Base-by-base conservation (phyloP, 2,888 invertebrate species). In the Serrognathus titanus region DNA sequence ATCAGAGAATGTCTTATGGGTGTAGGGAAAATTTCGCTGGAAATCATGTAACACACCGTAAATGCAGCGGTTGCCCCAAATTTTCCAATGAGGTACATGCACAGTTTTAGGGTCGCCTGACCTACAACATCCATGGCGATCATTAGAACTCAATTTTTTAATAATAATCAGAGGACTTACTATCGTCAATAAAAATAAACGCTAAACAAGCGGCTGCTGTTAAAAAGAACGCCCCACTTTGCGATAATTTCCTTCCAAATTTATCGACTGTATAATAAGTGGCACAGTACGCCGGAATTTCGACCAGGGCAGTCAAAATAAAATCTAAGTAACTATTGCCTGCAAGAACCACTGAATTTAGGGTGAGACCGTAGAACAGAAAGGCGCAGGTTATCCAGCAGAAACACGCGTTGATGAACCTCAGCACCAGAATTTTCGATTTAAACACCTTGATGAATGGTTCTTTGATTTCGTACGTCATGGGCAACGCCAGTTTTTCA, bases 341-440 rank as follows among this genome's bases (percentile, higher is more conserved):
- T 12, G 84, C 85, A 48, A 92, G 76, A 0, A 87, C 82, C 2
- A 90, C 89, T 0, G 91, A 86, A 75, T 89, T 90, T 52, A 92
- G 80, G 0, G 89, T 89, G 39, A 92, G 76, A 0, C 92, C 92
- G 68, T 90, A 92, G 74, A 90, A 92, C 13, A 91, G 85, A 61
- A 92, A 85, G 0, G 89, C 87, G 66, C 88, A 86, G 0, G 90
- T 86, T 11, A 90, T 84, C 90, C 90, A 91, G 79, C 89, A 90
- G 64, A 89, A 83, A n/a, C 87, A 86, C 62, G 89, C 89, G 50
- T 85, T 85, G 1, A 81, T 64, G 45, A 86, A 75, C 37, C 87
- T 78, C 0, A 79, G 67, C 58, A 85, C 71, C 10, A 88, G 69
- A 13, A 79, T 79, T 43, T 74, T 78, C 0, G 85, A 84, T 53